Evolutionary conservation across 2,113 vertebrate species (phyloP), one percentile per base, ranked within the genome.

Genomic region (Circaetus cinerascens): DNA sequence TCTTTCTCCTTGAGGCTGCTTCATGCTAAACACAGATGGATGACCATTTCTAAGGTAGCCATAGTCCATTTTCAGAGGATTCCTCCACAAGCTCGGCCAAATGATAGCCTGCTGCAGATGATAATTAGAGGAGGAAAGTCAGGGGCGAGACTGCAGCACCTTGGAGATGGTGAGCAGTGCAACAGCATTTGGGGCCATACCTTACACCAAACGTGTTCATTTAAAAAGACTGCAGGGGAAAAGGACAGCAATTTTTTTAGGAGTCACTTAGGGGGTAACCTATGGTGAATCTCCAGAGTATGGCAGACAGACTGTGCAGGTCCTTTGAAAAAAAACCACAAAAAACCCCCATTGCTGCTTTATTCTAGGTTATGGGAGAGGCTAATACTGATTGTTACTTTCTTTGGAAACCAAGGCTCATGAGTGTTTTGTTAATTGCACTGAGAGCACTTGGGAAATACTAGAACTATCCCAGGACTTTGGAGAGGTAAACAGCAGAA

Each of bases 281-380:
- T 19, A 12, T 38, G 26, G 51, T 30, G 16, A 50, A 7, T 13
- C 21, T 80, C 21, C 57, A 55, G 53, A 59, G 27, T 2, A 30
- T 50, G 36, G 13, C 48, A 43, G 29, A n/a, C 7, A 86, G 38
- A 50, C 5, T 36, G 15, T 1, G 0, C 2, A 76, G 9, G 3
- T 63, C 21, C 15, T 72, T 15, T 62, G 8, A 53, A 29, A 9
- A 10, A 34, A 8, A 32, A 19, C 3, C 22, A 2, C 3, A 36
- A 45, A 34, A 1, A 3, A 71, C 13, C 12, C 8, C 5, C 6
- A 38, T 1, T 55, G 9, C 19, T 72, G 8, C 7, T 21, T 78
- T 55, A 15, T 71, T 75, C 8, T 32, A 41, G 10, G 9, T 51
- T 64, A 48, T 2, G 11, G 16, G 10, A n/a, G 26, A 69, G 4